Evolutionary conservation across 2,888 invertebrate species (phyloP), one percentile per base, ranked within the genome.

Genomic region (Tubulanus polymorphus): DNA sequence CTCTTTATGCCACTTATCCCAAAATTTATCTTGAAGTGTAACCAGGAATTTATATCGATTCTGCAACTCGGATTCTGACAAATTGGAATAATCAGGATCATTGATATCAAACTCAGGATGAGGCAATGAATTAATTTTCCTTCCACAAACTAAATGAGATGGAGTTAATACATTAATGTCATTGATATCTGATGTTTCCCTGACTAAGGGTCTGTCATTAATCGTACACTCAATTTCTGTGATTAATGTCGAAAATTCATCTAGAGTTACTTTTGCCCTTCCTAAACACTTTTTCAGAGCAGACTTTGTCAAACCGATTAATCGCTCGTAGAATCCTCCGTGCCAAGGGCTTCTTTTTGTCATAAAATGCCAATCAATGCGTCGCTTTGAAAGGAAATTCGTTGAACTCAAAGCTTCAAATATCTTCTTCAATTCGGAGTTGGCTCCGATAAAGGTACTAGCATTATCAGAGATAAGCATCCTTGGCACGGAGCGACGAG

Each of bases 381-480:
- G 47, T 20, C 28, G 23, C 25, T 52, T 55, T 15, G 51, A 20
- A 15, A 41, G 27, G 10, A 61, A 48, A 35, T 53, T 51, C 2
- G 47, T 29, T 28, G 48, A 26, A 23, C 59, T 54, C 30, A 63
- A n/a, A 20, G 20, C 18, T 18, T 18, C 41, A 27, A 56, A 30
- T 8, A 60, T 45, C 29, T 55, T 37, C 27, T 50, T 35, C n/a
- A 54, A 48, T 41, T 59, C 59, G 8, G 51, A 30, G n/a, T 52
- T 46, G 3, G 59, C 60, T 3, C 57, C 61, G 3, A 60, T 54
- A 51, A 62, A 59, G 48, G 57, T 61, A 28, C 60, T 58, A 10
- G 59, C 57, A 54, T 63, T 60, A 49, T 62, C 59, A 1, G 55
- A 57, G 3, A 53, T 27, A 3, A 62, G 48, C 15, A 52, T 26